Percentiles rank a stretch among this genome's conserved stretches.
phyloP scores from a whole-genome alignment of 2,888 invertebrate species.

The Ephialtes manifestator region DNA sequence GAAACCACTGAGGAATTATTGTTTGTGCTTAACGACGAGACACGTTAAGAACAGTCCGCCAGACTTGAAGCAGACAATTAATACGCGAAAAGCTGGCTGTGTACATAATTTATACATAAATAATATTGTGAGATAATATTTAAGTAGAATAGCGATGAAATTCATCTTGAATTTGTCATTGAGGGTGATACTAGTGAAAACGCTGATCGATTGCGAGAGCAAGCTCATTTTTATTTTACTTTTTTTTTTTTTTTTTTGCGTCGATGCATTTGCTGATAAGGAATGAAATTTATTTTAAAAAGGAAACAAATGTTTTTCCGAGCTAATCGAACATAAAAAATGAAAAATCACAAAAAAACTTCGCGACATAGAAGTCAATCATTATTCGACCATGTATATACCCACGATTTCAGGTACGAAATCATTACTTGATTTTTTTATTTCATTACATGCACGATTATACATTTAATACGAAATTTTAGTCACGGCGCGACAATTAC shows the following conservation, averaged over 20 bases:
- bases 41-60: constrained; percentile 25
- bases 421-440: constrained; percentile 2
- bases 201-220: constrained; percentile 46
- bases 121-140: constrained; percentile 65
- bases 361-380: constrained; percentile 14
- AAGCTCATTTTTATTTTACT: constrained; percentile 27
- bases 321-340: constrained; percentile 51
- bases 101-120: constrained; percentile 66
- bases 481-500: constrained; percentile 2
- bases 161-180: constrained; percentile 54
- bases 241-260: constrained; percentile 5
- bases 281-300: background rate
- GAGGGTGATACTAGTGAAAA: constrained; percentile 40
- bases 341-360: constrained; percentile 25
- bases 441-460: constrained; percentile 5
- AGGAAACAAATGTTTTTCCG: constrained; percentile 22
- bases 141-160: constrained; percentile 61
- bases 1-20: constrained; percentile 34
- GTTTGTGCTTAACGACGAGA: constrained; percentile 50
- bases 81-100: constrained; percentile 46
- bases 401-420: constrained; percentile 34
- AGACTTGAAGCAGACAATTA: constrained; percentile 15
- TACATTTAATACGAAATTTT: constrained; percentile 26
- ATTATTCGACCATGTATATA: constrained; percentile 55
- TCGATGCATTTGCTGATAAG: constrained; percentile 1